phyloP scores from a whole-genome alignment of 2,797 vertebrate species.

The Danio tinwini region DNA sequence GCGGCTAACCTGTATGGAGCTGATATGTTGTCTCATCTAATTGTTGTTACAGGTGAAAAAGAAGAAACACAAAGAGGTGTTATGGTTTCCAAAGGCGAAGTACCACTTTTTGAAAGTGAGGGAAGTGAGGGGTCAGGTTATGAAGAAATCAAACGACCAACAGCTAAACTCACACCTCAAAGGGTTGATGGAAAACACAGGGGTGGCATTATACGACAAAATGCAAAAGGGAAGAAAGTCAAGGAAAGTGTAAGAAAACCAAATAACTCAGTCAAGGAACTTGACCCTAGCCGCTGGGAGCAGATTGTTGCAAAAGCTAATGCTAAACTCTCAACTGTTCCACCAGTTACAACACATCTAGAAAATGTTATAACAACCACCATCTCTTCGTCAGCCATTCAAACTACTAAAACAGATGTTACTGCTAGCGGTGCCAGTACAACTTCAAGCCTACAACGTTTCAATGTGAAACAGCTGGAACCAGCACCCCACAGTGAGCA shows the following conservation, averaged over 20 bases:
- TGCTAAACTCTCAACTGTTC: conserved; percentile 62
- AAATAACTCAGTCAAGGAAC: conserved; percentile 76
- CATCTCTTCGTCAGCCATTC: not conserved
- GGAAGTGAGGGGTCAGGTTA: conserved; percentile 74
- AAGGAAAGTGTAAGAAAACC: conserved; percentile 75
- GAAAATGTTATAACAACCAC: conserved; percentile 57
- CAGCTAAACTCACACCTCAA: conserved; percentile 69
- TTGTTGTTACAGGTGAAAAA: conserved; percentile 70
- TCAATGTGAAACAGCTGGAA: conserved; percentile 46
- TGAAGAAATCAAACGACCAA: conserved; percentile 71
- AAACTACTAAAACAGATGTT: conserved; percentile 29
- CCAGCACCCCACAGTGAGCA: conserved; percentile 38
- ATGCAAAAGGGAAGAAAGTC: conserved; percentile 65
- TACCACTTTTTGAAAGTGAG: conserved; percentile 43
- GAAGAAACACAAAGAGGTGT: conserved; percentile 59
- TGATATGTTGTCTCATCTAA: conserved; percentile 79
- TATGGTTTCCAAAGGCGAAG: conserved; percentile 42
- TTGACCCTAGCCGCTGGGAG: conserved; percentile 77
- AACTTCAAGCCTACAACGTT: conserved; percentile 25
- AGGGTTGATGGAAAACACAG: conserved; percentile 62
- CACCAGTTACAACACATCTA: conserved; percentile 57
- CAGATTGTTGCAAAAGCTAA: conserved; percentile 76
- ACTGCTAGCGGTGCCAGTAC: conserved; percentile 6
- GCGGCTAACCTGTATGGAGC: conserved; percentile 79
- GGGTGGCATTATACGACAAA: conserved; percentile 51